These are phyloP conservation scores for Euzophera pinguis DNA, from an alignment of 2,888 invertebrate species.

Conservation along the genomic window DNA sequence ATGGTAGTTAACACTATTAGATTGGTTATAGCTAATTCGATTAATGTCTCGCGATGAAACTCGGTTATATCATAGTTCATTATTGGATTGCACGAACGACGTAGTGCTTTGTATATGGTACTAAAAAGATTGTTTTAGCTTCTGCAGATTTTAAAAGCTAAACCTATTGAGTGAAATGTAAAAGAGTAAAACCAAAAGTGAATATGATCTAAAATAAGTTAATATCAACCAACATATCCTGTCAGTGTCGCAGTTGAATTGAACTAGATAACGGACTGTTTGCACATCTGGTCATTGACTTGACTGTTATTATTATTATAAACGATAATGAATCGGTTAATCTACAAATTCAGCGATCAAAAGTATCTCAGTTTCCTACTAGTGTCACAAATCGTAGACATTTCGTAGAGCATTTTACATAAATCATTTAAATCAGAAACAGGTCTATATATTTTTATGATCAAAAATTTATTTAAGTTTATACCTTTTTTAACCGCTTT, in stretches of 20 bases:
- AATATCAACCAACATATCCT: neutral
- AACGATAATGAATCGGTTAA: neutral
- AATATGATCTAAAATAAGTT: neutral
- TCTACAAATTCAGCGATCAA: neutral
- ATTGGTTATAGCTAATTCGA: slow-evolving; percentile 17
- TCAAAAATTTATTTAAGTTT: no score
- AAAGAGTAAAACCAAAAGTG: no score
- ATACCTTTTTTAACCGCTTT: no score
- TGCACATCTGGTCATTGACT: slow-evolving; percentile 19
- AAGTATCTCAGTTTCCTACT: neutral
- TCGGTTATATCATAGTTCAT: slow-evolving; percentile 9
- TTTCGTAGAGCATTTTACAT: no score
- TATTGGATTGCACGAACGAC: slow-evolving; percentile 12
- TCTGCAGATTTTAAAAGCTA: no score
- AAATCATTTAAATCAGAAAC: no score
- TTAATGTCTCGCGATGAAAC: slow-evolving; percentile 18
- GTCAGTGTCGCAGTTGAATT: slow-evolving; percentile 14
- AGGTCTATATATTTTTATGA: no score
- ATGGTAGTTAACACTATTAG: neutral
- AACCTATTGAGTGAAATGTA: no score
- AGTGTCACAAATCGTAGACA: no score
- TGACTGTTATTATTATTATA: neutral
- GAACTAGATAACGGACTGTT: slow-evolving; percentile 18
- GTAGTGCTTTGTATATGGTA: neutral
- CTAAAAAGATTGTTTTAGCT: no score